Evolutionary conservation across 35 echinoderm and acorn worm species (phyloP).

Genomic region (Holothuria glaberrima): DNA sequence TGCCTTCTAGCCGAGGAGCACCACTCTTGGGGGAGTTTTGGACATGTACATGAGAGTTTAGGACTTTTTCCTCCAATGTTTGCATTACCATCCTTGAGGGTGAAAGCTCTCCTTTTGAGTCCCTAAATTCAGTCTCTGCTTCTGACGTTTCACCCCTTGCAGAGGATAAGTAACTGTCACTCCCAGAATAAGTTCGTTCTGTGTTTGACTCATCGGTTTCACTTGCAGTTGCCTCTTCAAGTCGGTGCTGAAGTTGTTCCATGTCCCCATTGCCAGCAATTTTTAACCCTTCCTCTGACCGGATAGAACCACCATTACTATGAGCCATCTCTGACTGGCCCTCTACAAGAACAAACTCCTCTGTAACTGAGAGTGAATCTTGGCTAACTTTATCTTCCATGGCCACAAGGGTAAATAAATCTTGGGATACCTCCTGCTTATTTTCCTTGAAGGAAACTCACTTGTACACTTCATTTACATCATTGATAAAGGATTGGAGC

Average conservation of each 20-base stretch:
- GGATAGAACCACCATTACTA: slow-evolving; percentile 13
- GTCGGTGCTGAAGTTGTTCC: slow-evolving; percentile 90
- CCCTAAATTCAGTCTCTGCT: neutral
- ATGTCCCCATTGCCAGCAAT: slow-evolving; percentile 98
- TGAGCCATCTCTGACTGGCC: slow-evolving; percentile 43
- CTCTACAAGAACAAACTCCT: slow-evolving; percentile 94
- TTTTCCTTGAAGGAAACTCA: no score
- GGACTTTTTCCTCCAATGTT: slow-evolving; percentile 36
- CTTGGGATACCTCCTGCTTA: neutral
- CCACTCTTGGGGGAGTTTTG: neutral
- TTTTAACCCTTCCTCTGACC: slow-evolving; percentile 78
- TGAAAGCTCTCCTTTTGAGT: slow-evolving; percentile 9
- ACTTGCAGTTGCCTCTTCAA: slow-evolving; percentile 72
- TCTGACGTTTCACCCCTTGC: neutral
- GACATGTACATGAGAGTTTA: slow-evolving; percentile 20
- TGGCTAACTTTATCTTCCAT: slow-evolving; percentile 98
- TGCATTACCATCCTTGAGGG: slow-evolving; percentile 18
- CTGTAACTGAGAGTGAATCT: slow-evolving; percentile 89
- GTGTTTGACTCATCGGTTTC: slow-evolving; percentile 24
- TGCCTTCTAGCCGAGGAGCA: neutral
- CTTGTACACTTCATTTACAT: neutral
- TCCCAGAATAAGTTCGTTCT: neutral
- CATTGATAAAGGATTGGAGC: neutral
- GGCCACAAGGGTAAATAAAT: neutral
- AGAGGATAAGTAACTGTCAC: neutral